These are phyloP conservation scores for Tiliqua scincoides DNA, from an alignment of 2,113 vertebrate genomes.

Conservation along the genomic window DNA sequence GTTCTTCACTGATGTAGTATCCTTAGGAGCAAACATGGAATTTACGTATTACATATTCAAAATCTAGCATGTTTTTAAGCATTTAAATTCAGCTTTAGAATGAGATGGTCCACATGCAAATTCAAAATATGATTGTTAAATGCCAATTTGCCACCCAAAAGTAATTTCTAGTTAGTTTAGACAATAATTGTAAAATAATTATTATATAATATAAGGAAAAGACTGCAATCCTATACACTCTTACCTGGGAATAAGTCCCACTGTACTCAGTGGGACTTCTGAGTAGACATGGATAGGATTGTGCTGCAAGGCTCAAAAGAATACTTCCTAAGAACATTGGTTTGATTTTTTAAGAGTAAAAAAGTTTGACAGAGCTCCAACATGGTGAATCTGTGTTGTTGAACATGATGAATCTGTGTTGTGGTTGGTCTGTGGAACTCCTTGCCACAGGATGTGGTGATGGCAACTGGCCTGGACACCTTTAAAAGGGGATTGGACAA, in stretches of 20 bases:
- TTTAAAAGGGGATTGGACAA: too few relatives aligned
- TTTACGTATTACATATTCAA: background rate
- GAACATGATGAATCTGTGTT: too few relatives aligned
- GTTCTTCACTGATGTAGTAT: too few relatives aligned
- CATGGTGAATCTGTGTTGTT: background rate
- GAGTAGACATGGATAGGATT: too few relatives aligned
- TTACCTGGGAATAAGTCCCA: too few relatives aligned
- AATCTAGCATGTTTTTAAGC: background rate
- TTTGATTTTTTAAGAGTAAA: background rate
- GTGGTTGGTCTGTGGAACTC: too few relatives aligned
- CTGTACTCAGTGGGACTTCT: too few relatives aligned
- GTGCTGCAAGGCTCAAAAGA: background rate
- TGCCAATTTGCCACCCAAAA: background rate
- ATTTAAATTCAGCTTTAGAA: background rate
- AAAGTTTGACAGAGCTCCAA: background rate
- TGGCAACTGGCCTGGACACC: too few relatives aligned
- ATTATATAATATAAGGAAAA: background rate
- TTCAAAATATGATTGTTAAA: background rate
- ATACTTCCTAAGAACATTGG: background rate
- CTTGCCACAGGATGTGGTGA: too few relatives aligned
- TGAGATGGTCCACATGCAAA: background rate
- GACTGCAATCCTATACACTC: too few relatives aligned
- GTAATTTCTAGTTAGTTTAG: background rate
- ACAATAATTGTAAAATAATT: background rate
- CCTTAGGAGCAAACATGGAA: too few relatives aligned